phyloP scores from a whole-genome alignment of 2,888 invertebrate species.

The Dynastes hyllus region DNA sequence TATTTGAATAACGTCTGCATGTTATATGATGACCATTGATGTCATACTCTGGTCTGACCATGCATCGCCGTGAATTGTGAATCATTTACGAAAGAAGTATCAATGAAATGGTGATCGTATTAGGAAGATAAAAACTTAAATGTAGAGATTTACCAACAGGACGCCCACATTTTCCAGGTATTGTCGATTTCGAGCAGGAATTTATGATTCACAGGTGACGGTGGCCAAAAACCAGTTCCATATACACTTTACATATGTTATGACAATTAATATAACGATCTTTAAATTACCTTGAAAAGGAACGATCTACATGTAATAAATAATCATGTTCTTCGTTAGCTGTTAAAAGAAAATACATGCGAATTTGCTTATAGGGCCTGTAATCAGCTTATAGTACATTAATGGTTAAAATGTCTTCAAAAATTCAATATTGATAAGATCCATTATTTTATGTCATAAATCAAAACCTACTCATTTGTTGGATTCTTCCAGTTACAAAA shows the following conservation, averaged over 20 bases:
- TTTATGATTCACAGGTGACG: neutral
- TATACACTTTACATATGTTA: neutral
- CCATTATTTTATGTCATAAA: too few species aligned
- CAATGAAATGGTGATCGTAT: neutral
- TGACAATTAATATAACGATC: neutral
- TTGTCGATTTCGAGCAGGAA: neutral
- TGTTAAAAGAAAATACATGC: neutral
- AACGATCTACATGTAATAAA: neutral
- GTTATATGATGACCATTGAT: neutral
- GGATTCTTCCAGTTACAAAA: too few species aligned
- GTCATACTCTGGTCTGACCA: neutral
- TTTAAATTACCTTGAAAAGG: neutral
- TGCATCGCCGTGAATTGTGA: neutral
- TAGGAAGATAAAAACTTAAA: conserved; percentile 1
- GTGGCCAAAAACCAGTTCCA: neutral
- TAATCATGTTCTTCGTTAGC: neutral
- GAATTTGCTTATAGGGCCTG: neutral
- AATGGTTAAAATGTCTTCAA: too few species aligned
- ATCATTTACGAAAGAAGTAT: conserved; percentile 5
- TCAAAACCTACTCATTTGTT: too few species aligned
- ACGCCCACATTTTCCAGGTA: conserved; percentile 4
- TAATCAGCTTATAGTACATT: neutral
- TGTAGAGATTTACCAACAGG: neutral
- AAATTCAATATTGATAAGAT: too few species aligned
- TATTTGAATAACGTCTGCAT: conserved; percentile 10